These are phyloP conservation scores for Watsonalla binaria DNA, from an alignment of 2,888 invertebrate species.

Conservation along the genomic window DNA sequence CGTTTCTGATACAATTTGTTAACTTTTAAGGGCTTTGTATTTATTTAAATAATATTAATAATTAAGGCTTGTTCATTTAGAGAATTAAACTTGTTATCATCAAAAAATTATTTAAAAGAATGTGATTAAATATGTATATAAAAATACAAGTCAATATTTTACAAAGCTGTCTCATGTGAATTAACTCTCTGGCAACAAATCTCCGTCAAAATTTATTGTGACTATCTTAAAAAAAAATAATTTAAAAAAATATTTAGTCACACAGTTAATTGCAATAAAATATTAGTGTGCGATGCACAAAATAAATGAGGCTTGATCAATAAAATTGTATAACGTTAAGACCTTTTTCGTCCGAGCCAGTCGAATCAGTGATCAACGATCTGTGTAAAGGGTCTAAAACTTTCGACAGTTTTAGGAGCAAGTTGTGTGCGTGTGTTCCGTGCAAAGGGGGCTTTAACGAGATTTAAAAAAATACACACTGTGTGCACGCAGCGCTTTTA, in stretches of 20 bases:
- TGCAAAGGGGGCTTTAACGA: constrained; percentile 48
- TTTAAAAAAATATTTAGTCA: too few relatives aligned
- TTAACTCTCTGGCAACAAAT: too few relatives aligned
- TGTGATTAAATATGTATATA: too few relatives aligned
- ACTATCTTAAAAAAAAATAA: too few relatives aligned
- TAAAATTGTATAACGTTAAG: constrained; percentile 32
- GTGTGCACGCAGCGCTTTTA: constrained; percentile 5
- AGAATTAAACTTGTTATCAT: too few relatives aligned
- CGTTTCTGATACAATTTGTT: constrained; percentile 8
- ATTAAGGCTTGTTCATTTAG: not conserved
- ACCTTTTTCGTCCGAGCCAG: constrained; percentile 38
- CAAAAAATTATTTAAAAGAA: too few relatives aligned
- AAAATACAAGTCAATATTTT: too few relatives aligned
- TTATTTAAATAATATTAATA: constrained; percentile 5
- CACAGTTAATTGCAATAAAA: too few relatives aligned
- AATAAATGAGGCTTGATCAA: constrained; percentile 1
- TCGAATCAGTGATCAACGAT: constrained; percentile 67
- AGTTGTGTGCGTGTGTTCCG: constrained; percentile 28
- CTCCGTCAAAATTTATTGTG: too few relatives aligned
- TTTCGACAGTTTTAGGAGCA: constrained; percentile 56
- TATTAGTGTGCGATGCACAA: too few relatives aligned
- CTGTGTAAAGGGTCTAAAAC: constrained; percentile 71
- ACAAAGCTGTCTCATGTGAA: too few relatives aligned
- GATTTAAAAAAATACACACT: constrained; percentile 45
- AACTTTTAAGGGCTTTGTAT: constrained; percentile 8